Conservation (phyloP, 1,140 invertebrate genomes). For the Pseudomyrmex cubaensis region DNA sequence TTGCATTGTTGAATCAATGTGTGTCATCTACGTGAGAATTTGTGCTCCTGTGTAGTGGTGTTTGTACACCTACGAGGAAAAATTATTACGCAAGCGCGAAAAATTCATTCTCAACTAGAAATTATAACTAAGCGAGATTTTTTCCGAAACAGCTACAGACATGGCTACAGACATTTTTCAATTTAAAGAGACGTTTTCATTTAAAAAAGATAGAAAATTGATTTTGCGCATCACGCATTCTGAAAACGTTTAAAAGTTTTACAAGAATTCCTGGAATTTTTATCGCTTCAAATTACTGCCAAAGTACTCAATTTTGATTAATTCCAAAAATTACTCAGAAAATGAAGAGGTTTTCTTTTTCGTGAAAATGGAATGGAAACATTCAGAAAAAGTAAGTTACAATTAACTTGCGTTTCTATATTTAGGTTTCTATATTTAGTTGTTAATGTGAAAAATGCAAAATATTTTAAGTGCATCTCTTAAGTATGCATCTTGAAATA, state of each 20-base stretch:
- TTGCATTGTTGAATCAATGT: conserved; percentile 32
- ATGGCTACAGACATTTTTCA: too few species aligned
- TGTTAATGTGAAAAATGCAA: neutral
- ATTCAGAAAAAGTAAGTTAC: too few species aligned
- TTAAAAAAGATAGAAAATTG: too few species aligned
- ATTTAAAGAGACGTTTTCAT: too few species aligned
- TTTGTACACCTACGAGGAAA: conserved; percentile 28
- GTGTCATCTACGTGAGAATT: conserved; percentile 12
- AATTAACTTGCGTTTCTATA: neutral
- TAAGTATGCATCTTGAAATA: neutral
- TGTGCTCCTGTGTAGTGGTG: conserved; percentile 4
- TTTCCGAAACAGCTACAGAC: conserved; percentile 4
- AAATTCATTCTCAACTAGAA: conserved; percentile 8
- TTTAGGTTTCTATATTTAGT: neutral
- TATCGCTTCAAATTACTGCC: too few species aligned
- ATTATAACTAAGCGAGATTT: conserved; percentile 48
- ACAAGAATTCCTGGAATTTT: too few species aligned
- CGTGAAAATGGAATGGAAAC: too few species aligned
- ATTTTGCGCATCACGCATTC: too few species aligned
- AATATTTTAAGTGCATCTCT: conserved; percentile 18
- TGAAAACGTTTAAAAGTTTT: too few species aligned
- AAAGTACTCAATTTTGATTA: too few species aligned
- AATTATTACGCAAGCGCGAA: neutral
- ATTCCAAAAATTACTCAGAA: too few species aligned
- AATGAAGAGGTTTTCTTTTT: too few species aligned